phyloP scores from a whole-genome alignment of 2,797 vertebrate species.

The Perodicticus potto region DNA sequence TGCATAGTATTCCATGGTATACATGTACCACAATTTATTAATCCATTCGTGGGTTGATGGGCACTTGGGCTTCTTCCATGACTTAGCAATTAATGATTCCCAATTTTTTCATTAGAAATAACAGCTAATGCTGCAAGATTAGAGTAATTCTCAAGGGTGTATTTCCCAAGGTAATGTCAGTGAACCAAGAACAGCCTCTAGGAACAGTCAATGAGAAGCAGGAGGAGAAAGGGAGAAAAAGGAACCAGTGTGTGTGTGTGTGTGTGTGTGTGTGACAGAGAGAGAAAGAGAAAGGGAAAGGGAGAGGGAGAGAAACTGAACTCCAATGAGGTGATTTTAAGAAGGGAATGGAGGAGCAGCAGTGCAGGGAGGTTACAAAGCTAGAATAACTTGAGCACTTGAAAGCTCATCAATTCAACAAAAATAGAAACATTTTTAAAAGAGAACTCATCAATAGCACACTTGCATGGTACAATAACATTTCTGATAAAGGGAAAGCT shows the following conservation, averaged over 20 bases:
- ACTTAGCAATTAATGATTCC: neutral
- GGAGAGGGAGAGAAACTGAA: neutral
- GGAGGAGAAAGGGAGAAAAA: neutral
- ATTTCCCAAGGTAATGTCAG: neutral
- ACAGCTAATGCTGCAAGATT: conserved; percentile 2
- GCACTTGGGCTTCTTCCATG: too few species aligned
- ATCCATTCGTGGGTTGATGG: too few species aligned
- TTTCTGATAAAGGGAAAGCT: conserved; percentile 8
- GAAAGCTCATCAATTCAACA: neutral
- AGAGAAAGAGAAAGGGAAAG: too few species aligned
- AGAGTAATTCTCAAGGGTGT: neutral
- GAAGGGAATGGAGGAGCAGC: rapidly evolving
- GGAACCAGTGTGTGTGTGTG: neutral
- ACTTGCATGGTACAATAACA: neutral
- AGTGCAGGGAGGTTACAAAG: neutral
- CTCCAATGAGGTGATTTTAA: neutral
- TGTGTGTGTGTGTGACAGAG: neutral
- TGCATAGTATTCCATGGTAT: too few species aligned
- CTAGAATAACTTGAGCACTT: neutral
- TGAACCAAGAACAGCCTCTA: neutral
- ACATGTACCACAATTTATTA: too few species aligned
- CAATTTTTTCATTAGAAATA: conserved; percentile 31
- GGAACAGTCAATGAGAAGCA: neutral
- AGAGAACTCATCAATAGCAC: neutral
- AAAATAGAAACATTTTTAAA: too few species aligned